Conservation (phyloP, 2,113 vertebrate species). For the Tyrannus savana region DNA sequence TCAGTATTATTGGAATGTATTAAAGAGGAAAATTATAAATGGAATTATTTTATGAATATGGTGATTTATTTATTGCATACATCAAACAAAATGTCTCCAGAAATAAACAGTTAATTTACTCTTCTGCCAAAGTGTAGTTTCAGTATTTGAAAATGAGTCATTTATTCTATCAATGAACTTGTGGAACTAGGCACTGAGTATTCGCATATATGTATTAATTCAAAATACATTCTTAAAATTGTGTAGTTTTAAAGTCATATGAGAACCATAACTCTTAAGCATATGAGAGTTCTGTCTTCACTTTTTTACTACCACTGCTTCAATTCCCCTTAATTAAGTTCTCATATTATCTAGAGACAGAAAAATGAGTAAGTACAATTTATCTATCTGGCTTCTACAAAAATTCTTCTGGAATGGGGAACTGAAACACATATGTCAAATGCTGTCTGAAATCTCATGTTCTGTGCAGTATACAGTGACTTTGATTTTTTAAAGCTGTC, state of each 20-base stretch:
- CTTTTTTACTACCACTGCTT: background rate
- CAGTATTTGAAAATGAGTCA: slow-evolving; percentile 38
- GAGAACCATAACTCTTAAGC: background rate
- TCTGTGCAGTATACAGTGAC: background rate
- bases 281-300: background rate
- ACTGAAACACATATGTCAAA: background rate
- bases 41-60: slow-evolving; percentile 32
- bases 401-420: background rate
- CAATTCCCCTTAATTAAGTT: background rate
- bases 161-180: background rate
- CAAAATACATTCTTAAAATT: background rate
- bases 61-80: slow-evolving; percentile 49
- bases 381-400: background rate
- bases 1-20: slow-evolving; percentile 35
- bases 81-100: slow-evolving; percentile 7
- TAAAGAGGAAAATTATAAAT: slow-evolving; percentile 40
- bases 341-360: background rate
- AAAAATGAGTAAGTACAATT: background rate
- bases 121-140: slow-evolving; percentile 27
- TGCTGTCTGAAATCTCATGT: background rate
- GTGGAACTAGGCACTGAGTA: background rate
- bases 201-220: background rate
- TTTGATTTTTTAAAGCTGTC: background rate
- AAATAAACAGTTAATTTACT: slow-evolving; percentile 58
- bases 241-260: background rate